Percentiles rank a stretch among this genome's conserved stretches.
Evolutionary conservation across 2,888 invertebrate genomes (phyloP).

Genomic region (Agonum fuliginosum): DNA sequence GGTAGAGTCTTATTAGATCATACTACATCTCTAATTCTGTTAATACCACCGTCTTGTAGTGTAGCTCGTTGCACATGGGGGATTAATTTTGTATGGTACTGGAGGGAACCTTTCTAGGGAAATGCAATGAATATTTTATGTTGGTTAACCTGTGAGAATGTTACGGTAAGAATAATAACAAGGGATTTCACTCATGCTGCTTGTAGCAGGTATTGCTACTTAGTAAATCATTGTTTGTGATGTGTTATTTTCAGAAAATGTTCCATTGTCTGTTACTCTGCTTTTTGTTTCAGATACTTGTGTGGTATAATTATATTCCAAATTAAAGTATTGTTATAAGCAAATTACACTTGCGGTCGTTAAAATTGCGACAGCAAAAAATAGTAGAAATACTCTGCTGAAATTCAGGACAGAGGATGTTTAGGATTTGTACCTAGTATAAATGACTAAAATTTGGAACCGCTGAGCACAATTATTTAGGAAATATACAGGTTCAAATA

Average conservation of each 20-base stretch:
- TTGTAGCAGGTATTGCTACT: too few species aligned
- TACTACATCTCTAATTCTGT: background rate
- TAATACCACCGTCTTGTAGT: conserved; percentile 12
- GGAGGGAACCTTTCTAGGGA: conserved; percentile 38
- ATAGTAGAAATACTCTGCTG: too few species aligned
- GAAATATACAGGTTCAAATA: too few species aligned
- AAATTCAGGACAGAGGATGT: too few species aligned
- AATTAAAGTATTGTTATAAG: too few species aligned
- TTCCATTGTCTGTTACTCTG: background rate
- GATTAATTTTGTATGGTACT: conserved; percentile 48
- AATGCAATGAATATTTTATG: conserved; percentile 44
- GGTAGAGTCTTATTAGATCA: background rate
- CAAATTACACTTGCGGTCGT: too few species aligned
- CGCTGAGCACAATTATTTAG: too few species aligned
- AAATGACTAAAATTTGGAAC: too few species aligned
- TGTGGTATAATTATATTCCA: too few species aligned
- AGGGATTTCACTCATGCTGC: conserved; percentile 6
- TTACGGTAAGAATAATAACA: conserved; percentile 24
- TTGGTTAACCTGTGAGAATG: conserved; percentile 34
- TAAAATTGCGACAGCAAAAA: too few species aligned
- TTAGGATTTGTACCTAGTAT: too few species aligned
- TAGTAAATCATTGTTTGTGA: background rate
- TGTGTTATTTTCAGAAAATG: background rate
- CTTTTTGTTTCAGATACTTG: too few species aligned
- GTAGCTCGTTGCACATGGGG: conserved; percentile 8